A percentile compares a stretch with the other conserved stretches of the same genome.
Conservation (phyloP, 2,113 vertebrate genomes). For the Grallaria varia region DNA sequence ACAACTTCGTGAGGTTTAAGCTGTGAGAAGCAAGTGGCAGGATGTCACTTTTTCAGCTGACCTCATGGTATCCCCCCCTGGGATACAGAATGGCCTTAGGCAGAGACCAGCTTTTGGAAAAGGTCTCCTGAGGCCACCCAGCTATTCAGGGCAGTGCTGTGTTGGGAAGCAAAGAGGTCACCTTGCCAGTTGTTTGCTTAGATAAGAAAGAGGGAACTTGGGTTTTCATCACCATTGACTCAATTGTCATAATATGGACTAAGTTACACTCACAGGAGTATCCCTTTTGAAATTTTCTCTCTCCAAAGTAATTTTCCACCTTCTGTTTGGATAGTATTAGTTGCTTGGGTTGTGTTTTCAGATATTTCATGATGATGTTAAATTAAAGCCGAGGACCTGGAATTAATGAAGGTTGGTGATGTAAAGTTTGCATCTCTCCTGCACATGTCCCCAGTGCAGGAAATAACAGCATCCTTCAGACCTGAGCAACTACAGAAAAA, state of each 20-base stretch:
- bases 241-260: neutral
- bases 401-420: neutral
- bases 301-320: neutral
- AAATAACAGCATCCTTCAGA: neutral
- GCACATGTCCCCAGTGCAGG: accelerated
- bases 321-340: neutral
- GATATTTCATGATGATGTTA: neutral
- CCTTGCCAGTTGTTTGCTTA: neutral
- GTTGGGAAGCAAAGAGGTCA: neutral
- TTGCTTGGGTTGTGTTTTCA: neutral
- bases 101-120: neutral
- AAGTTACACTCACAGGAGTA: neutral
- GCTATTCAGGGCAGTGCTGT: neutral
- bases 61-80: neutral
- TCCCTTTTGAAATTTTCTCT: neutral
- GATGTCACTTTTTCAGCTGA: neutral
- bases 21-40: neutral
- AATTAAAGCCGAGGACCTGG: neutral
- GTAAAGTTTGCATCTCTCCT: neutral
- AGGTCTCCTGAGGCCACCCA: neutral
- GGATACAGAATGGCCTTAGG: neutral
- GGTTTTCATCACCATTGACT: neutral
- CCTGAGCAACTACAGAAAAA: neutral
- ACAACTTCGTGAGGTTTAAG: neutral
- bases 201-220: neutral